Percentiles rank a stretch among this genome's conserved stretches.
phyloP scores from a whole-genome alignment of 2,797 vertebrate genomes.

The Acanthiza pusilla region DNA sequence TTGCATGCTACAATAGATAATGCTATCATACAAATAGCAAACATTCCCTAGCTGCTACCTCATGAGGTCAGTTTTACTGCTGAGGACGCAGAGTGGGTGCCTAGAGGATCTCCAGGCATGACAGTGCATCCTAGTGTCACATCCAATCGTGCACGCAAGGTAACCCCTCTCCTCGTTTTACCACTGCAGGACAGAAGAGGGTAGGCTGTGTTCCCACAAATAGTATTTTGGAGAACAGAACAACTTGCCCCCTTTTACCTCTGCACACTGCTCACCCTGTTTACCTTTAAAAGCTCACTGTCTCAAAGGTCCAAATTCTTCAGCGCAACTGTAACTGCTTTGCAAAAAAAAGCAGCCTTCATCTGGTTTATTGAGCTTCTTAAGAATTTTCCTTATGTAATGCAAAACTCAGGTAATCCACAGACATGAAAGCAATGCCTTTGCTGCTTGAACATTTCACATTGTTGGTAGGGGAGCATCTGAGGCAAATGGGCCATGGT shows the following conservation, averaged over 20 bases:
- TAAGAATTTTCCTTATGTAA: neutral
- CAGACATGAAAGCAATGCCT: neutral
- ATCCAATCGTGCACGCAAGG: neutral
- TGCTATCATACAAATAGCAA: neutral
- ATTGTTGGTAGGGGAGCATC: neutral
- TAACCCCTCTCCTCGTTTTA: neutral
- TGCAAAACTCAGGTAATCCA: neutral
- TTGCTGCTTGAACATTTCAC: neutral
- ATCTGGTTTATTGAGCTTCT: neutral
- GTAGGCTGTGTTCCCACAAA: neutral
- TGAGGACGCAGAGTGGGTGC: neutral
- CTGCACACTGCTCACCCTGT: fast-evolving
- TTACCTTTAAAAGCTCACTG: neutral
- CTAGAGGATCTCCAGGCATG: neutral
- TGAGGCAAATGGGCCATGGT: neutral
- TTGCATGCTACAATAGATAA: neutral
- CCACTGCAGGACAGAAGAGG: neutral
- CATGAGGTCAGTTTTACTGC: neutral
- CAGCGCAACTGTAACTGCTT: neutral
- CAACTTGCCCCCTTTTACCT: neutral
- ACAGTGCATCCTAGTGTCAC: neutral
- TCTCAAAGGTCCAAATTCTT: constrained; percentile 19
- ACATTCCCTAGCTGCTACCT: neutral
- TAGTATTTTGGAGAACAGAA: neutral
- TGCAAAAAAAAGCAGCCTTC: constrained; percentile 12